Conservation (phyloP, 2,113 vertebrate genomes). For the Coturnix japonica region DNA sequence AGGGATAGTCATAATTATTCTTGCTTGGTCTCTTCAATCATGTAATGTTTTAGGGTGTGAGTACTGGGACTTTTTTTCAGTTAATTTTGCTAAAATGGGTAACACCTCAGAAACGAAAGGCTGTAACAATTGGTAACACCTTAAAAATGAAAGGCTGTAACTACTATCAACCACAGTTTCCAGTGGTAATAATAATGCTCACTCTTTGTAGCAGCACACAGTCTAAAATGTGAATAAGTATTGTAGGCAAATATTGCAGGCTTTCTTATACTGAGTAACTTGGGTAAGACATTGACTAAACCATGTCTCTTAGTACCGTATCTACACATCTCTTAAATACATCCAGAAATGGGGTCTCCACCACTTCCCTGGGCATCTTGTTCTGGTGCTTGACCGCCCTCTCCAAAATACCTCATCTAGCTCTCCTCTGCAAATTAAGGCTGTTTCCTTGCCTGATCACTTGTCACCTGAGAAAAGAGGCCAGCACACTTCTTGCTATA, state of each 20-base stretch:
- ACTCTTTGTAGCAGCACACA: background rate
- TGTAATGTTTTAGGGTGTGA: background rate
- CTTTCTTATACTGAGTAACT: background rate
- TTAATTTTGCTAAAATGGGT: background rate
- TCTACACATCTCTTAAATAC: background rate
- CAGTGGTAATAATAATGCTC: background rate
- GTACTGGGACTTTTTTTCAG: accelerated
- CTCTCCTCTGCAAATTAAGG: background rate
- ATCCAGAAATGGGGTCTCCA: background rate
- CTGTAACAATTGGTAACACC: background rate
- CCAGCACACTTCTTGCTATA: background rate
- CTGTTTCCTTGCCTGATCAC: background rate
- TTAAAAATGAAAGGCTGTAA: background rate
- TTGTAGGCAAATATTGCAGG: background rate
- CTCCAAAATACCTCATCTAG: background rate
- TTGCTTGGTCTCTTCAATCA: background rate
- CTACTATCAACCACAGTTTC: background rate
- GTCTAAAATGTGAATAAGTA: background rate
- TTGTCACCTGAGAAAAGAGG: background rate
- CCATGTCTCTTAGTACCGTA: background rate
- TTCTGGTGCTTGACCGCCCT: background rate
- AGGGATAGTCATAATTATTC: background rate
- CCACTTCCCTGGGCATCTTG: background rate
- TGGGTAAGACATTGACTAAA: background rate
- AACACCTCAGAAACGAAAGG: background rate